Base-by-base conservation (phyloP, 2,888 invertebrate genomes). In the Helicoverpa assulta region DNA sequence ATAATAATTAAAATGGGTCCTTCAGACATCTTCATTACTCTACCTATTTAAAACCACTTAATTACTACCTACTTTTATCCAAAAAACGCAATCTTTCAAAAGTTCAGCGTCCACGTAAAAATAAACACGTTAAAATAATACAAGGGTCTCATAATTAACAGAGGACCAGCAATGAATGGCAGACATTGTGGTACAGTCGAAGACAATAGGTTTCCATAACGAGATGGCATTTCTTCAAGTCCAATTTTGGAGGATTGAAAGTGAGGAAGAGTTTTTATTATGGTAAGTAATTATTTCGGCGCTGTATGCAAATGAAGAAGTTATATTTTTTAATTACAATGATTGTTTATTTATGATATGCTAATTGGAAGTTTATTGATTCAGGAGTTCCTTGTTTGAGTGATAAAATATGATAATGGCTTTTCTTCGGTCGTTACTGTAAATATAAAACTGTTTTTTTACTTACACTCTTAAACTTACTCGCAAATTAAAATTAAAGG, bases 281-380 rank as follows among this genome's bases (percentile, higher is more conserved):
- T 37, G 59, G 51, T 67, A 82, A 81, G 81, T 83, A 75, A 81
- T 83, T 81, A 81, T 78, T 78, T 70, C 29, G 33, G 56, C 63
- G 61, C 51, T 51, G 56, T 43, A 57, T 70, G 68, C 26, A 73
- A 60, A 53, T 52, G 6, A 47, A 47, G 47, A 47, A 47, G 47
- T 47, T n/a, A n/a, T 40, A 40, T 40, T 14, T 40, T 47, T 47
- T 47, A 47, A 47, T 55, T 47, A 7, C 10, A 47, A 12, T 51
- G 8, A 37, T 52, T 67, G n/a, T 67, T 54, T 19, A 47, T 47
- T 47, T 47, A 47, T 47, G 47, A 47, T 5, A 47, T 47, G 47
- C 47, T 47, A 47, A 47, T 47, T 47, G n/a, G 16, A 16, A 12
- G 14, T 47, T 47, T n/a, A 47, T 47, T 47, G 47, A 47, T 47